Percentiles rank a stretch among this genome's conserved stretches.
These are phyloP conservation scores for Lycodopsis pacificus DNA, from an alignment of 2,797 vertebrate species.

Conservation along the genomic window DNA sequence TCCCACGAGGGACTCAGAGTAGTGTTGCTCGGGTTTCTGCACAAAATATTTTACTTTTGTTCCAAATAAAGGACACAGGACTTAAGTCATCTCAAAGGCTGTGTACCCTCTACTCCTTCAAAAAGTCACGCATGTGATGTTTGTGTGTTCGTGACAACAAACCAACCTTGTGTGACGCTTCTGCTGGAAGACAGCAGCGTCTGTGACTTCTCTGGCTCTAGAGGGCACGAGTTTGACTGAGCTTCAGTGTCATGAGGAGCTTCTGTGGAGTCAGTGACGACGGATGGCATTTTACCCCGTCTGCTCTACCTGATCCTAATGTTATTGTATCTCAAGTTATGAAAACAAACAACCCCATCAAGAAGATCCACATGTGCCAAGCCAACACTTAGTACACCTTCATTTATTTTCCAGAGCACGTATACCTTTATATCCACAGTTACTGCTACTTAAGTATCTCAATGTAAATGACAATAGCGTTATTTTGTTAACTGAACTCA, in stretches of 20 bases:
- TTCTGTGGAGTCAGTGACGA: not conserved
- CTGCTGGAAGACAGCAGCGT: not conserved
- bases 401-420: not conserved
- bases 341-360: not conserved
- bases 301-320: not conserved
- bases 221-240: not conserved
- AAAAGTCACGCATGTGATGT: not conserved
- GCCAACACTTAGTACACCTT: not conserved
- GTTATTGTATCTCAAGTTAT: not conserved
- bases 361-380: not conserved
- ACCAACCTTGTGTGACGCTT: not conserved
- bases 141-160: not conserved
- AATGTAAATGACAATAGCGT: not conserved
- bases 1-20: not conserved
- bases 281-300: not conserved
- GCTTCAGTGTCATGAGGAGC: not conserved
- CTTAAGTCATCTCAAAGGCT: conserved; percentile 9
- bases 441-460: not conserved
- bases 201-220: not conserved
- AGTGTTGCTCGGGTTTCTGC: not conserved
- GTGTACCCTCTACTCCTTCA: conserved; percentile 2
- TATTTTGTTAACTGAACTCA: not conserved
- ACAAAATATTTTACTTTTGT: not conserved
- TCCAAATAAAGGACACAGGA: not conserved
- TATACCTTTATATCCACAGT: not conserved